Base-by-base conservation (phyloP, 2,113 vertebrate genomes). In the Gymnocephalus cernua region DNA sequence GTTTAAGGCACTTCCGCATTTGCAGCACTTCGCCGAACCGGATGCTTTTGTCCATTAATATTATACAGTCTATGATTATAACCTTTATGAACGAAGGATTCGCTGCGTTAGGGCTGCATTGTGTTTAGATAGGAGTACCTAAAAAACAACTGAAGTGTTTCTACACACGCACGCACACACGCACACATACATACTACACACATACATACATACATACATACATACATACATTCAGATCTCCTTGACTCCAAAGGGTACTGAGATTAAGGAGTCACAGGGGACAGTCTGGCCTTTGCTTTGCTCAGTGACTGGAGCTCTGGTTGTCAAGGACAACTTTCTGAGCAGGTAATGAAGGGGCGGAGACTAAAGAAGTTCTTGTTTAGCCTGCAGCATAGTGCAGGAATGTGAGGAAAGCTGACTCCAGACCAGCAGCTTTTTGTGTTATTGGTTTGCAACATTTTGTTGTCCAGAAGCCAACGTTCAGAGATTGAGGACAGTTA, bases 241-340 rank as follows among this genome's bases (percentile, higher is more conserved):
- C 10, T 68, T 47, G 74, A 41, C 29, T 4, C n/a, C 53, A 45
- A 3, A 72, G 35, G 63, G 27, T 57, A 59, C 12, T 53, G 51
- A 72, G 59, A 79, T 86, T 65, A 75, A 32, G 23, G 38, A 27
- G 23, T 74, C 13, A 58, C 6, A 9, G 3, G 10, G 32, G 12
- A n/a, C 38, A 23, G 18, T 32, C 23, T 56, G 57, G 3, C 53
- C 41, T 59, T 57, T 75, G 59, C 80, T 85, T 79, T 63, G 44
- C 9, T 69, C 65, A 25, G 65, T 51, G 62, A 73, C 25, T 23
- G 27, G 14, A 57, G 29, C 21, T 47, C 25, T 19, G 29, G 1
- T 29, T 68, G 61, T 74, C 84, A 86, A 87, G 87, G 82, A 66
- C 78, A 74, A 64, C 69, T 71, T 79, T 57, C 62, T 68, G 27